Conservation (phyloP, 2,113 vertebrate genomes). For the Trichomycterus rosablanca region DNA sequence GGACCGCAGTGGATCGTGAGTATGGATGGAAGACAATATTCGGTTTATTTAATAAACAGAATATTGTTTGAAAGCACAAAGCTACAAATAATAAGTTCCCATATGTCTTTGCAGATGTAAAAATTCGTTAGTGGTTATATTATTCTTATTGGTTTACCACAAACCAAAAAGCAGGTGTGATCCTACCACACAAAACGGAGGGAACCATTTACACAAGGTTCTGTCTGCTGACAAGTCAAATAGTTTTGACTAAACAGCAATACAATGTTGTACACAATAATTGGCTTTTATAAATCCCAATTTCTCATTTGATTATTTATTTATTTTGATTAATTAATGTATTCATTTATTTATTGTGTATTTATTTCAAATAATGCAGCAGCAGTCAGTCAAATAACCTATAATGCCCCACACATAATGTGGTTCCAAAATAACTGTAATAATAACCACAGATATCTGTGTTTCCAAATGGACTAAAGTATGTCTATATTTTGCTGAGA, state of each 20-base stretch:
- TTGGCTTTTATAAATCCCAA: neutral
- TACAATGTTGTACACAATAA: neutral
- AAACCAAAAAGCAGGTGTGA: slow-evolving; percentile 57
- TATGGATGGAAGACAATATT: too few relatives aligned
- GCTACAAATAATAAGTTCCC: slow-evolving; percentile 5
- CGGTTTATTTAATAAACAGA: too few relatives aligned
- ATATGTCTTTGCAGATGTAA: slow-evolving; percentile 32
- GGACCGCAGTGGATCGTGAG: too few relatives aligned
- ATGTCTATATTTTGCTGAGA: slow-evolving; percentile 15
- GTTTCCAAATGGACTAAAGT: neutral
- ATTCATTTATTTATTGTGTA: too few relatives aligned
- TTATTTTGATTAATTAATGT: too few relatives aligned
- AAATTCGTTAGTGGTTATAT: slow-evolving; percentile 45
- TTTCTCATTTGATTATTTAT: too few relatives aligned
- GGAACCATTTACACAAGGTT: slow-evolving; percentile 1
- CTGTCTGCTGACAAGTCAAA: neutral
- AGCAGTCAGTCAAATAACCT: too few relatives aligned
- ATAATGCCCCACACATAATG: too few relatives aligned
- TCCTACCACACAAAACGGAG: slow-evolving; percentile 12
- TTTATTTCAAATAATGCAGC: too few relatives aligned
- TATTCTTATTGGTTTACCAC: slow-evolving; percentile 62
- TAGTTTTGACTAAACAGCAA: too few relatives aligned
- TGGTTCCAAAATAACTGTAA: slow-evolving; percentile 4
- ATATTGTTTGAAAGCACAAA: slow-evolving; percentile 20
- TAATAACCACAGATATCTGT: slow-evolving; percentile 8